These are phyloP conservation scores for Chinchilla lanigera DNA, from an alignment of 2,113 vertebrate species.

Conservation along the genomic window DNA sequence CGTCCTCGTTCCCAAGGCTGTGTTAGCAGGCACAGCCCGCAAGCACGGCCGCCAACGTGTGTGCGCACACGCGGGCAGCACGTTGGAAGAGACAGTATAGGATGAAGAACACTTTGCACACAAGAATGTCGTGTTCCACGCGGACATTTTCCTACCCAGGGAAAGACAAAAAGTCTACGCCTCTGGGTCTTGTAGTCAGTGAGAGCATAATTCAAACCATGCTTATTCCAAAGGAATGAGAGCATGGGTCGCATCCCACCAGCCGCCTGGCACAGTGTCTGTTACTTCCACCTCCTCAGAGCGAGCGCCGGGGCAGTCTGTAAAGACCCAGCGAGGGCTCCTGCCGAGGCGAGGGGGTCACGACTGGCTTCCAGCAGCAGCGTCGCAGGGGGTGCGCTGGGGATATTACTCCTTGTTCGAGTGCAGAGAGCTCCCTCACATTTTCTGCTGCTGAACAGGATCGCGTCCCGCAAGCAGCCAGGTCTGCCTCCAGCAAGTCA, in stretches of 20 bases:
- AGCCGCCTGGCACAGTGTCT: not conserved
- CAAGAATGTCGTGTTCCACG: not conserved
- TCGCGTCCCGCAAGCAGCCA: not conserved
- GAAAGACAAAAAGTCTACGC: not conserved
- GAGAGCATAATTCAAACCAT: not conserved
- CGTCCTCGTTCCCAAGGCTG: not conserved
- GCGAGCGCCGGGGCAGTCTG: not conserved
- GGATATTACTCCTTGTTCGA: accelerated
- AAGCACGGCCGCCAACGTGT: not conserved
- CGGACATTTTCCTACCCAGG: not conserved
- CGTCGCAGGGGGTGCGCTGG: not conserved
- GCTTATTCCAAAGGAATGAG: not conserved
- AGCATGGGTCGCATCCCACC: not conserved
- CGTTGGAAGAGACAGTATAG: accelerated
- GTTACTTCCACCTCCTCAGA: not conserved
- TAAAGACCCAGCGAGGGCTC: not conserved
- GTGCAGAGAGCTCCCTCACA: not conserved
- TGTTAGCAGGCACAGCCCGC: not conserved
- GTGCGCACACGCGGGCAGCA: accelerated
- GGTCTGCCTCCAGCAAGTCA: not conserved
- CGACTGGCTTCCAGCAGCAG: not conserved
- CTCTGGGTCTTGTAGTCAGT: not conserved
- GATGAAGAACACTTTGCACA: not conserved
- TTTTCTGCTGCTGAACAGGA: not conserved
- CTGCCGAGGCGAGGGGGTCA: accelerated